These are phyloP conservation scores for Diorhabda carinulata DNA, from an alignment of 1,140 invertebrate genomes.

Conservation along the genomic window DNA sequence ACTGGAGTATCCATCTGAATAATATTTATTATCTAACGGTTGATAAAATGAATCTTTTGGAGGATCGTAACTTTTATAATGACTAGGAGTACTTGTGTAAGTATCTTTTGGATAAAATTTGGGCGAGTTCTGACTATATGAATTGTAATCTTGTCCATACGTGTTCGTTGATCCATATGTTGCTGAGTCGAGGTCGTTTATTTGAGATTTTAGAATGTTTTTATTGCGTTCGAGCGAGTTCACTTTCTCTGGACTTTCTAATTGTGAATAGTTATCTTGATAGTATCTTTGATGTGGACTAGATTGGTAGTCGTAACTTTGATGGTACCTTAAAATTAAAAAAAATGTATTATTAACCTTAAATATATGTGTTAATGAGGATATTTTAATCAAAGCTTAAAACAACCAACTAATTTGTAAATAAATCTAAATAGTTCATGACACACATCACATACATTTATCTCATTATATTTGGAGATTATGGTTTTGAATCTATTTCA, in stretches of 20 bases:
- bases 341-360: too few species aligned
- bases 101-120: constrained; percentile 20
- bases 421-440: too few species aligned
- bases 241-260: constrained; percentile 44
- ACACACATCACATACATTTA: too few species aligned
- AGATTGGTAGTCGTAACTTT: constrained; percentile 26
- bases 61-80: constrained; percentile 6
- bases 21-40: constrained; percentile 11
- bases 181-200: constrained; percentile 38
- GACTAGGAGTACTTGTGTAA: constrained; percentile 19
- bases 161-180: constrained; percentile 37
- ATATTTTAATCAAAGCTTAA: too few species aligned
- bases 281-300: constrained; percentile 29
- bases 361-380: too few species aligned
- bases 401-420: too few species aligned
- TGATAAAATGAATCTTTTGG: constrained; percentile 4
- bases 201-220: constrained; percentile 33
- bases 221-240: constrained; percentile 41
- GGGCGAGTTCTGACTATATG: constrained; percentile 2
- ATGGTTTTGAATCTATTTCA: too few species aligned
- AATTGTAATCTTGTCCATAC: constrained; percentile 25
- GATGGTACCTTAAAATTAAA: constrained; percentile 12
- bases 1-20: constrained; percentile 35
- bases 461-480: too few species aligned
- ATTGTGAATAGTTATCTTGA: constrained; percentile 40